Evolutionary conservation across 2,888 invertebrate genomes (phyloP).

Genomic region (Cynaeus angustus): DNA sequence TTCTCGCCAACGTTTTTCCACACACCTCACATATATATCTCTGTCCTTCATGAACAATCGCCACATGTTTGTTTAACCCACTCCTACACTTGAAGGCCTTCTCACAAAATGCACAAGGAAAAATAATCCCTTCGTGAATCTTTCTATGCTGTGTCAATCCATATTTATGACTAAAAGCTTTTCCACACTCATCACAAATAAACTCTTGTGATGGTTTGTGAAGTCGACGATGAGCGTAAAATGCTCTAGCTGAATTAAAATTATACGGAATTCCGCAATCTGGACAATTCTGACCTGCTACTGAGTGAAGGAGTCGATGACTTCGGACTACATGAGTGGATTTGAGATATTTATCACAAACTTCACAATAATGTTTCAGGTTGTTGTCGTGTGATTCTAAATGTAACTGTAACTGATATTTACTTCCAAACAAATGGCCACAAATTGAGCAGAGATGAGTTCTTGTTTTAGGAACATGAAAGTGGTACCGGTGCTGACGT

Average conservation of each 20-base stretch:
- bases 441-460: slow-evolving; percentile 6
- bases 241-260: not conserved
- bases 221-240: slow-evolving; percentile 11
- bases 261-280: slow-evolving; percentile 13
- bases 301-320: not conserved
- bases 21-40: slow-evolving; percentile 19
- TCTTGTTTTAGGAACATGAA: slow-evolving; percentile 2
- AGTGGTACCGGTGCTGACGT: not conserved
- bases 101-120: not conserved
- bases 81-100: not conserved
- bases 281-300: slow-evolving; percentile 9
- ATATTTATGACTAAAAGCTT: not conserved
- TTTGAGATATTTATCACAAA: slow-evolving; percentile 12
- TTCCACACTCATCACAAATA: slow-evolving; percentile 12
- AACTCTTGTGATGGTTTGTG: not conserved
- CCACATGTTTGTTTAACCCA: not conserved
- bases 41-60: slow-evolving; percentile 11
- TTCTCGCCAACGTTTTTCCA: not conserved
- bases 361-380: slow-evolving; percentile 11
- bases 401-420: not conserved
- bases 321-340: slow-evolving; percentile 3
- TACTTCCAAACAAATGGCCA: not conserved
- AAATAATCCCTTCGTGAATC: not conserved
- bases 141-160: slow-evolving; percentile 11
- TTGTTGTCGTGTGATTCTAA: not conserved